These are phyloP conservation scores for Sesia apiformis DNA, from an alignment of 2,888 invertebrate genomes.

Conservation along the genomic window DNA sequence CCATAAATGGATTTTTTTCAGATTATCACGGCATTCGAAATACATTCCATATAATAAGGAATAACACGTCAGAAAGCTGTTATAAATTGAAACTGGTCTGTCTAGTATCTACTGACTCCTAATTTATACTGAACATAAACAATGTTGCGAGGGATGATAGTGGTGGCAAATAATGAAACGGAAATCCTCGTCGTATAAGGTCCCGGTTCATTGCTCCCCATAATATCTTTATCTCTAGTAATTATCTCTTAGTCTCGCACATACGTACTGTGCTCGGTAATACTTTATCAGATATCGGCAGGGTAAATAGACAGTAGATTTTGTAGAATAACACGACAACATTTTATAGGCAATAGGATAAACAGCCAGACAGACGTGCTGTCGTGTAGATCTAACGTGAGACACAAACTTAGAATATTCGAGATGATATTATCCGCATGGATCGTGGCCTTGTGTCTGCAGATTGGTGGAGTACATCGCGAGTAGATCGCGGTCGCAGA, in stretches of 20 bases:
- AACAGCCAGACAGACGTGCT: conserved; percentile 3
- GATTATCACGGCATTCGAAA: conserved; percentile 55
- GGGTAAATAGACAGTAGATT: too few relatives aligned
- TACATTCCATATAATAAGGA: conserved; percentile 48
- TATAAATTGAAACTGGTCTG: conserved; percentile 9
- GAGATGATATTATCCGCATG: not conserved
- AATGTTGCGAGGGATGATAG: not conserved
- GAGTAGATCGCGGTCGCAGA: not conserved
- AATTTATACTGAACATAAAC: not conserved
- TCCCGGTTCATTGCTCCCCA: conserved; percentile 38
- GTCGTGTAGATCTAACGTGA: conserved; percentile 1
- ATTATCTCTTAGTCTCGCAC: conserved; percentile 41
- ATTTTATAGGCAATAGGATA: conserved; percentile 8
- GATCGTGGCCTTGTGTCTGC: not conserved
- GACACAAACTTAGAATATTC: too few relatives aligned
- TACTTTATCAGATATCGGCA: conserved; percentile 22
- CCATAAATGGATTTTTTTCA: conserved; percentile 67
- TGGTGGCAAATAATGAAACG: conserved; percentile 23
- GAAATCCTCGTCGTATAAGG: conserved; percentile 45
- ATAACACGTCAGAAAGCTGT: conserved; percentile 35
- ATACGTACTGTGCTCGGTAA: conserved; percentile 17
- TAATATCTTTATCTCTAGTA: conserved; percentile 39
- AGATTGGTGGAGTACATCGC: not conserved
- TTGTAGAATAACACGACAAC: too few relatives aligned
- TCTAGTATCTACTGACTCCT: too few relatives aligned